Conservation (phyloP, 2,888 invertebrate genomes). For the Pandemis cinnamomeana region DNA sequence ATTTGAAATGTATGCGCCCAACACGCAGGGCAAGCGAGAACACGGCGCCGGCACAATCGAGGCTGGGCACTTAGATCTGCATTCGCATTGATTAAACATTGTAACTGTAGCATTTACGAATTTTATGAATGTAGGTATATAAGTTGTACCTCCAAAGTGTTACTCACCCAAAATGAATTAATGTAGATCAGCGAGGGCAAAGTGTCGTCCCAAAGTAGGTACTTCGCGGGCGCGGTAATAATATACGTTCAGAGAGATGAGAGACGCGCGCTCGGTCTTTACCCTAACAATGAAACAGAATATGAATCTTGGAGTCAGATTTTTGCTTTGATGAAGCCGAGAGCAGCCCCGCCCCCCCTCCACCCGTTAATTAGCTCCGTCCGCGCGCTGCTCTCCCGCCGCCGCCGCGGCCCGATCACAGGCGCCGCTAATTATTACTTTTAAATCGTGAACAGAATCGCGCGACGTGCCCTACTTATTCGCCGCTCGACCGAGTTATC, state of each 20-base stretch:
- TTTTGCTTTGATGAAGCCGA: constrained; percentile 1
- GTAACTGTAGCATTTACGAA: too few species aligned
- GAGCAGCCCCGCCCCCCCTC: neutral
- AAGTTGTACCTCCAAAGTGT: too few species aligned
- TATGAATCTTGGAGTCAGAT: constrained; percentile 1
- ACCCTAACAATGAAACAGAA: neutral
- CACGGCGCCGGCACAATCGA: too few species aligned
- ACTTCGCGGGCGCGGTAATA: neutral
- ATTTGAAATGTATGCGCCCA: too few species aligned
- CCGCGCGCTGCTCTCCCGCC: neutral
- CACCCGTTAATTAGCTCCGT: neutral
- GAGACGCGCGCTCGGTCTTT: neutral
- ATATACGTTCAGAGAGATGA: neutral
- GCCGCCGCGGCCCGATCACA: neutral
- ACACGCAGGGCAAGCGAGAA: too few species aligned
- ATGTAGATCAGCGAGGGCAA: neutral
- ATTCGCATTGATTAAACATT: too few species aligned
- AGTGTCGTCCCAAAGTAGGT: neutral
- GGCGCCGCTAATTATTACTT: neutral
- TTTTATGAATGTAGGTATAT: too few species aligned
- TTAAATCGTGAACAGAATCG: neutral
- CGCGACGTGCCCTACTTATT: neutral
- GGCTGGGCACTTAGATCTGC: too few species aligned
- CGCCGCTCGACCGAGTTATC: neutral
- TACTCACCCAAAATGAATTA: too few species aligned